Evolutionary conservation across 2,797 vertebrate species (phyloP).

Genomic region (Anguilla marmorata): DNA sequence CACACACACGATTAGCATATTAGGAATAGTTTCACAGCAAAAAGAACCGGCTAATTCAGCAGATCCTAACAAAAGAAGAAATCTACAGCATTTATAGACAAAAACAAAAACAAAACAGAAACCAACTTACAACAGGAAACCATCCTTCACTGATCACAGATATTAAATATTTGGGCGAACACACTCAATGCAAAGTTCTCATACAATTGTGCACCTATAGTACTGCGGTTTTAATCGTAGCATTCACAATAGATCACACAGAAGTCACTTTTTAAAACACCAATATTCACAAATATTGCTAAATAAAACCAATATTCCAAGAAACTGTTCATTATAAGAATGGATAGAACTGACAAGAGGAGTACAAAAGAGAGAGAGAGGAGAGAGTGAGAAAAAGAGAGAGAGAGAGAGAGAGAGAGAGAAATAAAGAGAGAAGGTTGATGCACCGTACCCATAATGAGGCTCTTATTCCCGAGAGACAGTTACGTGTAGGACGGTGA

Average conservation of each 20-base stretch:
- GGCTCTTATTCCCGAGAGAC: neutral
- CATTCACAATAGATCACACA: slow-evolving; percentile 3
- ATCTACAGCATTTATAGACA: neutral
- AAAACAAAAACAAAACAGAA: too few species aligned
- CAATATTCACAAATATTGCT: neutral
- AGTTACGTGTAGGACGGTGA: neutral
- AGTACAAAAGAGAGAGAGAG: slow-evolving; percentile 15
- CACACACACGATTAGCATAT: neutral
- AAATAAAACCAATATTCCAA: neutral
- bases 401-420: neutral
- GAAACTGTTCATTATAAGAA: neutral
- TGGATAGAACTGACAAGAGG: neutral
- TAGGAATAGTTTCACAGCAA: neutral
- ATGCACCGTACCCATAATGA: neutral
- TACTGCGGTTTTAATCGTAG: slow-evolving; percentile 16
- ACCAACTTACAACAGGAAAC: neutral
- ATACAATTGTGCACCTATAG: neutral
- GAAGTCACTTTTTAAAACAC: slow-evolving; percentile 41
- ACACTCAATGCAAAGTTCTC: slow-evolving; percentile 1
- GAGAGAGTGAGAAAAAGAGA: slow-evolving; percentile 34
- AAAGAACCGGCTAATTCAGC: slow-evolving; percentile 18
- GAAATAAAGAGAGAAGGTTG: neutral
- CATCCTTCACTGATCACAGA: slow-evolving; percentile 7
- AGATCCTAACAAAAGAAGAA: neutral
- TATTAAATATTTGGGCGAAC: slow-evolving; percentile 16